phyloP scores from a whole-genome alignment of 2,888 invertebrate genomes.

The Stenoptilia bipunctidactyla region DNA sequence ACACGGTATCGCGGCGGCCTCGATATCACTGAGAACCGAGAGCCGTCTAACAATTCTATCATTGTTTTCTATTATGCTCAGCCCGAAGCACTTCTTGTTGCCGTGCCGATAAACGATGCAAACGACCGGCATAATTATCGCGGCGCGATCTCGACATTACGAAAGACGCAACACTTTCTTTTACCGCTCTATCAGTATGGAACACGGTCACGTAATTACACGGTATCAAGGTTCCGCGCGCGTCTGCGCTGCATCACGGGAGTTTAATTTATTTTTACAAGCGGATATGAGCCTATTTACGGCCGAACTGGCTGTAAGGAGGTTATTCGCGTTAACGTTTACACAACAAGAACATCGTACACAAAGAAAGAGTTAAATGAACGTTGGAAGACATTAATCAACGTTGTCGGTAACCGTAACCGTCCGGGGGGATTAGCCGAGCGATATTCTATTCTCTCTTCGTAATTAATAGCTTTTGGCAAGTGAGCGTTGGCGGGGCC shows the following conservation, averaged over 20 bases:
- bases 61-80: slow-evolving; percentile 28
- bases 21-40: slow-evolving; percentile 31
- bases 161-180: slow-evolving; percentile 33
- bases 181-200: slow-evolving; percentile 26
- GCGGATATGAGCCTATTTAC: slow-evolving; percentile 47
- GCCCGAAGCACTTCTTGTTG: slow-evolving; percentile 9
- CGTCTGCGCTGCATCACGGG: slow-evolving; percentile 39
- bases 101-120: slow-evolving; percentile 28
- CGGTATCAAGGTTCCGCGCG: slow-evolving; percentile 34
- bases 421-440: slow-evolving; percentile 62
- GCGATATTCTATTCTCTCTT: slow-evolving; percentile 63
- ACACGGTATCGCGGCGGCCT: slow-evolving; percentile 32
- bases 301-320: slow-evolving; percentile 38
- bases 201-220: slow-evolving; percentile 22
- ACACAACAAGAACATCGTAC: slow-evolving; percentile 37
- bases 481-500: slow-evolving; percentile 47
- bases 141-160: slow-evolving; percentile 22
- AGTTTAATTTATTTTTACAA: slow-evolving; percentile 46
- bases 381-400: slow-evolving; percentile 61
- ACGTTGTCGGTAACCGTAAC: slow-evolving; percentile 62
- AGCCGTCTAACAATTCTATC: slow-evolving; percentile 26
- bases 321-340: slow-evolving; percentile 47
- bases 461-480: slow-evolving; percentile 69
- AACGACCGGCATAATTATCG: slow-evolving; percentile 32
- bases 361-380: slow-evolving; percentile 56